Conservation (phyloP, 2,113 vertebrate genomes). For the Scortum barcoo region DNA sequence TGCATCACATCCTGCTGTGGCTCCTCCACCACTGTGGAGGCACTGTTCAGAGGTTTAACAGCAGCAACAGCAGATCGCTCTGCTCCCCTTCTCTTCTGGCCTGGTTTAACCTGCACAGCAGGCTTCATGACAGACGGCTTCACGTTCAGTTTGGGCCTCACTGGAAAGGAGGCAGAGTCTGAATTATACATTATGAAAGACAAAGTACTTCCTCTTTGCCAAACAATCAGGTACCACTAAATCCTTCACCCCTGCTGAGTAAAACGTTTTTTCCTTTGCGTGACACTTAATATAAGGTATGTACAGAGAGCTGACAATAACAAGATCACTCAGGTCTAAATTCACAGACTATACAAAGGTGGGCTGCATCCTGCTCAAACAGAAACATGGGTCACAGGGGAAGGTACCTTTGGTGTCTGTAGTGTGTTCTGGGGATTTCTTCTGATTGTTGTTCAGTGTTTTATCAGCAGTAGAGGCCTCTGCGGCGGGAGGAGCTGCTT, state of each 20-base stretch:
- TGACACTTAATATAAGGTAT: neutral
- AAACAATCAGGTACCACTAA: neutral
- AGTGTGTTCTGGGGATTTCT: constrained; percentile 43
- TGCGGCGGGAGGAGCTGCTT: neutral
- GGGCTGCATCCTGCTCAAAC: neutral
- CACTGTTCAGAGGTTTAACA: constrained; percentile 88
- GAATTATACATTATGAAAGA: neutral
- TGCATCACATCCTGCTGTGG: constrained; percentile 22
- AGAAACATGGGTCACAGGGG: neutral
- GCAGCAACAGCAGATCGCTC: constrained; percentile 88
- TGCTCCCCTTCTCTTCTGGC: constrained; percentile 84
- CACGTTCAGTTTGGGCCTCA: constrained; percentile 89
- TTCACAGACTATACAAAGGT: too few species aligned
- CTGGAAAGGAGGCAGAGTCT: constrained; percentile 73
- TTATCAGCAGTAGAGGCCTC: neutral
- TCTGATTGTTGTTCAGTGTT: constrained; percentile 18
- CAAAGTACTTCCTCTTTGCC: neutral
- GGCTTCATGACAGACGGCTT: constrained; percentile 89
- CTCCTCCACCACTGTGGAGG: constrained; percentile 42
- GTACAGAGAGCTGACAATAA: neutral
- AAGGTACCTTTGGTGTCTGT: constrained; percentile 78
- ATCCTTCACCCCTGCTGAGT: neutral
- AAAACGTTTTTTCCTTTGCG: neutral
- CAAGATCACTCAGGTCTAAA: neutral
- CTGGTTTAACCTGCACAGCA: constrained; percentile 78